Base-by-base conservation (phyloP, 2,113 vertebrate genomes). In the Melanerpes aurifrons region DNA sequence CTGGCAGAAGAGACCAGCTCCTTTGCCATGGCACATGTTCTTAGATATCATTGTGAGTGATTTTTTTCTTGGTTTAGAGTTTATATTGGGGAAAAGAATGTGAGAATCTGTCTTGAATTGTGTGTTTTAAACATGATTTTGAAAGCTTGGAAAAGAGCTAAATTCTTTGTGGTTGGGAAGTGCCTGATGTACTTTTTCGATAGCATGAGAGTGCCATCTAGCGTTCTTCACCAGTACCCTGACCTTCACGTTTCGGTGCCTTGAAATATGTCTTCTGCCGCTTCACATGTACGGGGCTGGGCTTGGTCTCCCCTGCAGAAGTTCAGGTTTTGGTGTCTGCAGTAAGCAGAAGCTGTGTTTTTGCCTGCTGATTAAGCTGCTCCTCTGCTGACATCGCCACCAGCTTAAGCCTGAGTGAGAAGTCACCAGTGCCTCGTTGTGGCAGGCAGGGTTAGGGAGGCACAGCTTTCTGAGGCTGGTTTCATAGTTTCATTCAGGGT, bases 151-250 rank as follows among this genome's bases (percentile, higher is more conserved):
- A 22, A 35, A 70, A 87, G 82, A 48, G 14, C 31, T 69, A 3
- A 61, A 20, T 40, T 59, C 62, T 53, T 20, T 50, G 7, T 58
- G 25, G 7, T 28, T 24, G 64, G 25, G 31, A 61, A 81, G 12
- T 1, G 17, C 10, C 6, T 12, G 47, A 19, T 72, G 74, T 15
- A 4, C n/a, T 86, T 97, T 95, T 94, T 69, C 54, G 29, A 26
- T 35, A 79, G 96, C 96, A 22, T 87, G 11, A 90, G 95, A 96
- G 96, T 90, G 96, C 97, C 98, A 97, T 96, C 97, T 98, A 94
- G 97, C 84, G 97, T 79, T 92, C 3, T 7, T 24, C 20, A 4
- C 21, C 17, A 63, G 54, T 37, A 56, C 15, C 35, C 15, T 4
- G 75, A 3, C n/a, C 29, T 75, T 91, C 29, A 12, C 43, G 15